Evolutionary conservation across 1,140 invertebrate genomes (phyloP), one percentile per base, ranked within the genome.

Genomic region (Ridgeia piscesae): DNA sequence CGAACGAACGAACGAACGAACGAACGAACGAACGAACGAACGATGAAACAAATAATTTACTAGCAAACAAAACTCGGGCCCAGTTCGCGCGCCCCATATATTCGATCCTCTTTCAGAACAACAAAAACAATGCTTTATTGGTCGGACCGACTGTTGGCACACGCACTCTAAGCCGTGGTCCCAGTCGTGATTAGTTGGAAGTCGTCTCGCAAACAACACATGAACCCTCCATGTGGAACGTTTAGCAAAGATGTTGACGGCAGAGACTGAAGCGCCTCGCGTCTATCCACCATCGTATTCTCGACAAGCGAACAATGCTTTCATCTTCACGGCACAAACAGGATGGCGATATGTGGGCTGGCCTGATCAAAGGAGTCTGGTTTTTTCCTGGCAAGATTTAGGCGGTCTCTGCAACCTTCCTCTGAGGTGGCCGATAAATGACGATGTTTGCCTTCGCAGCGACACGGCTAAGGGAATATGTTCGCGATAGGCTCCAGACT

Each of bases 301-400:
- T 77, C 11, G 58, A 21, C 27, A 77, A 31, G 17, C 27, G 14
- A 77, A 77, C 58, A 77, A 77, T 77, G 58, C 58, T 77, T 77
- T 77, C 58, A 77, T 77, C 58, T 77, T 77, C 17, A 77, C 58
- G 27, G 58, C 58, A 77, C 27, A 77, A 77, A 77, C 58, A 77
- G 58, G 58, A 21, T 77, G 27, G 58, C 27, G 58, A 77, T 77
- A 77, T 77, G 58, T 77, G 27, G 17, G 2, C 14, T 2, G 27
- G 58, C 27, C 17, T 9, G 58, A 77, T 77, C 58, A 77, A 77
- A 77, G 58, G 58, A 77, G 58, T 31, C 58, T 2, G 0, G 14
- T 77, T 77, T 77, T 77, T 77, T 77, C 58, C 58, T 77, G 58
- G 58, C 17, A 77, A 77, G 58, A 77, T 77, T 77, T 77, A 77